Conservation (phyloP, 2,888 invertebrate species). For the Acleris holmiana region DNA sequence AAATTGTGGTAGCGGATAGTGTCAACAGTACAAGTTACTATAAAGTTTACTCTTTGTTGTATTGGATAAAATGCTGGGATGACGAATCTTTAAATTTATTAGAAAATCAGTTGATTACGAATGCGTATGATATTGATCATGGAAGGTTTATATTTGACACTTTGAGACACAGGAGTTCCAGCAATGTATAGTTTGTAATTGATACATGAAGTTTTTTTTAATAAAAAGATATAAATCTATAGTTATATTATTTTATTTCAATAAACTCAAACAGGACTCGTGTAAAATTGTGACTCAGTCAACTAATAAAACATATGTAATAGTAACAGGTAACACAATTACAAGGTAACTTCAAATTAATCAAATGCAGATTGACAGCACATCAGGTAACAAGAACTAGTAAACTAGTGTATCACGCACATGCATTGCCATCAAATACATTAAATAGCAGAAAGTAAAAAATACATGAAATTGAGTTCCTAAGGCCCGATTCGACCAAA, state of each 20-base stretch:
- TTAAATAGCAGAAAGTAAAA: conserved; percentile 17
- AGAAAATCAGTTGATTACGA: conserved; percentile 66
- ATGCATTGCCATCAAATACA: conserved; percentile 9
- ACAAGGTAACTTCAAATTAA: conserved; percentile 56
- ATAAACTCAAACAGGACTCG: conserved; percentile 42
- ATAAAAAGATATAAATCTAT: conserved; percentile 25
- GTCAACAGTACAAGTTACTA: conserved; percentile 70
- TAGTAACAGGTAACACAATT: conserved; percentile 52
- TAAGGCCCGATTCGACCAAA: too few species aligned
- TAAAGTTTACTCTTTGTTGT: conserved; percentile 81
- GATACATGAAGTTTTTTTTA: neutral
- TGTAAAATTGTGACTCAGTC: conserved; percentile 45
- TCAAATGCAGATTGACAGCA: conserved; percentile 43
- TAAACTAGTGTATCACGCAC: conserved; percentile 24
- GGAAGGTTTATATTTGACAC: conserved; percentile 72
- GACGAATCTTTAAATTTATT: conserved; percentile 67
- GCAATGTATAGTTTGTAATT: conserved; percentile 35
- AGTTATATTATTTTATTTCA: conserved; percentile 40
- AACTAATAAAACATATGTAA: conserved; percentile 44
- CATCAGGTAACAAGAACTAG: conserved; percentile 22
- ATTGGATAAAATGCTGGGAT: conserved; percentile 79
- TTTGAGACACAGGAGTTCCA: conserved; percentile 61
- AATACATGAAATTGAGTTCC: neutral
- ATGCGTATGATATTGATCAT: conserved; percentile 63
- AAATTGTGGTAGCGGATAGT: conserved; percentile 65